These are phyloP conservation scores for Epiblema foenella DNA, from an alignment of 2,888 invertebrate genomes.

Conservation along the genomic window DNA sequence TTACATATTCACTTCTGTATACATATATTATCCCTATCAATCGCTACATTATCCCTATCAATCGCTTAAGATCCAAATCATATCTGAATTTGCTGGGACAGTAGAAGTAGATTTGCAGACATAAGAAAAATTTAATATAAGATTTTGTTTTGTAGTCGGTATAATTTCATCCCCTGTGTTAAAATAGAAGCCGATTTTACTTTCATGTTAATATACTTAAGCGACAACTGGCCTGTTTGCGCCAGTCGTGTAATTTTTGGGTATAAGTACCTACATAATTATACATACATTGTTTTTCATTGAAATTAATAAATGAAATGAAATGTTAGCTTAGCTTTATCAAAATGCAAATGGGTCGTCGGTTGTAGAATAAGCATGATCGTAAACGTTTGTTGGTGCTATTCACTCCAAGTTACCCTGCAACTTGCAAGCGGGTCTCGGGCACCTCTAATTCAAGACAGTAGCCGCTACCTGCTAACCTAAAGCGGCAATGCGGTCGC, in stretches of 20 bases:
- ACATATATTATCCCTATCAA: conserved; percentile 6
- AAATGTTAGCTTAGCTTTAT: not conserved
- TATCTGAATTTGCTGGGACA: not conserved
- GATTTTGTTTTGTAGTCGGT: not conserved
- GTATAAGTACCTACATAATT: too few species aligned
- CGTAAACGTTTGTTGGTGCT: not conserved
- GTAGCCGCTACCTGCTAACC: too few species aligned
- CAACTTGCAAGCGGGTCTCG: not conserved
- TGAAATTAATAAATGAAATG: too few species aligned
- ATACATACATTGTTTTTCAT: too few species aligned
- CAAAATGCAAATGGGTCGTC: not conserved
- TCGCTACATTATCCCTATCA: conserved; percentile 17
- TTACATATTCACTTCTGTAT: conserved; percentile 19
- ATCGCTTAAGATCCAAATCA: conserved; percentile 20
- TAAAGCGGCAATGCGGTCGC: too few species aligned
- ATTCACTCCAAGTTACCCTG: not conserved
- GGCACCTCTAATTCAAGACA: not conserved
- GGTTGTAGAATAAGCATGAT: not conserved
- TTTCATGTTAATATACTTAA: not conserved
- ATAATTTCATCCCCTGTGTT: not conserved
- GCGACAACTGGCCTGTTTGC: not conserved
- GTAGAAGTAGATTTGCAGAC: conserved; percentile 9
- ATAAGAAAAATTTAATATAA: not conserved
- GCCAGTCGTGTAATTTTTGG: too few species aligned
- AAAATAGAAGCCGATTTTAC: not conserved